Percentiles rank a stretch among this genome's conserved stretches.
phyloP scores from a whole-genome alignment of 2,888 invertebrate genomes.

The Heliconius erato region DNA sequence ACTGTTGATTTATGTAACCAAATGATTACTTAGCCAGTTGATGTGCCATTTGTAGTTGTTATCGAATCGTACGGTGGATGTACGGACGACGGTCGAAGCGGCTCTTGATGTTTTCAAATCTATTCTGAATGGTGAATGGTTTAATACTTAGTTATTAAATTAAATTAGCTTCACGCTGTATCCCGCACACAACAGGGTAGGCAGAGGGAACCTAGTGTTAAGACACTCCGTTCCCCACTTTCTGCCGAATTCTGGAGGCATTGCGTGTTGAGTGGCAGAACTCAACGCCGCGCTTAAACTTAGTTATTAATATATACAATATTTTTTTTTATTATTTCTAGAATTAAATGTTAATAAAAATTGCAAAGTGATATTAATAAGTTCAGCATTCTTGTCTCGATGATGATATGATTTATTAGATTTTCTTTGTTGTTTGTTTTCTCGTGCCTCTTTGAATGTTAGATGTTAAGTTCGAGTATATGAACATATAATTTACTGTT shows the following conservation, averaged over 20 bases:
- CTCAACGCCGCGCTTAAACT: too few relatives aligned
- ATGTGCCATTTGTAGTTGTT: conserved; percentile 39
- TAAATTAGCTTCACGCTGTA: too few relatives aligned
- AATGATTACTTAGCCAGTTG: conserved; percentile 24
- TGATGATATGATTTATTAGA: background rate
- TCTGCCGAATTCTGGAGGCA: too few relatives aligned
- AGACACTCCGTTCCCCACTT: too few relatives aligned
- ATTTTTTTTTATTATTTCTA: background rate
- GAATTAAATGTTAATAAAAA: background rate
- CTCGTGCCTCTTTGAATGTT: background rate
- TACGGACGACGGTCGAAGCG: conserved; percentile 5
- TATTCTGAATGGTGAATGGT: too few relatives aligned
- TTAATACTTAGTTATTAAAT: too few relatives aligned
- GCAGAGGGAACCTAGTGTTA: too few relatives aligned
- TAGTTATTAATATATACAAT: background rate
- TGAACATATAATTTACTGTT: too few relatives aligned
- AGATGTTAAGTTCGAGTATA: background rate
- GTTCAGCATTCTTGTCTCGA: background rate
- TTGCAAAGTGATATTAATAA: conserved; percentile 3
- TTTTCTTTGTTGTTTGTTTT: background rate
- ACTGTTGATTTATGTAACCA: conserved; percentile 7
- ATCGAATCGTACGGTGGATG: background rate
- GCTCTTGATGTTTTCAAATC: background rate
- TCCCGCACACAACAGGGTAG: too few relatives aligned
- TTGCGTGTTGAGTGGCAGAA: too few relatives aligned